Evolutionary conservation across 2,888 invertebrate genomes (phyloP).

Genomic region (Pegoplata infirma): DNA sequence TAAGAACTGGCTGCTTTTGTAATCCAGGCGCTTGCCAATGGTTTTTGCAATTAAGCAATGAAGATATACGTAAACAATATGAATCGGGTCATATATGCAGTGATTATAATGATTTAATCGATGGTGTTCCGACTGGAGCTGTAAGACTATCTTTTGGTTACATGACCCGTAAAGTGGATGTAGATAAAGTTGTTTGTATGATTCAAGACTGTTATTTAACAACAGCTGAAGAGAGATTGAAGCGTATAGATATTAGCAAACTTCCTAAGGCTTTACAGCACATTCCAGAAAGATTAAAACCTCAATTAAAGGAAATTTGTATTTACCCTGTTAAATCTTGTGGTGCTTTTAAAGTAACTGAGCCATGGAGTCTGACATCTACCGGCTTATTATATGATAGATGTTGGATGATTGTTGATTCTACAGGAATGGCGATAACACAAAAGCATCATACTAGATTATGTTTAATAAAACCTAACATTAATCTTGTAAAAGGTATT

Average conservation of each 20-base stretch:
- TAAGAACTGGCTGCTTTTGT: slow-evolving; percentile 97
- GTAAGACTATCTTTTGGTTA: slow-evolving; percentile 95
- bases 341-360: slow-evolving; percentile 84
- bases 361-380: slow-evolving; percentile 85
- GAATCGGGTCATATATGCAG: slow-evolving; percentile 95
- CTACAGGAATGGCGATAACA: slow-evolving; percentile 89
- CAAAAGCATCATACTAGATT: slow-evolving; percentile 91
- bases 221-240: slow-evolving; percentile 65
- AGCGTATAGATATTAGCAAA: slow-evolving; percentile 65
- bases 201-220: slow-evolving; percentile 86
- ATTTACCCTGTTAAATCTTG: slow-evolving; percentile 96
- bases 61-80: slow-evolving; percentile 87
- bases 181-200: slow-evolving; percentile 85
- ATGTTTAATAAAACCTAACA: slow-evolving; percentile 86
- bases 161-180: slow-evolving; percentile 87
- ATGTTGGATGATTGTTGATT: slow-evolving; percentile 94
- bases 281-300: slow-evolving; percentile 67
- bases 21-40: slow-evolving; percentile 96
- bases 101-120: slow-evolving; percentile 89
- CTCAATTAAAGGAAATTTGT: slow-evolving; percentile 79
- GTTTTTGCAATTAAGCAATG: slow-evolving; percentile 84
- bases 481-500: slow-evolving; percentile 81
- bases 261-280: slow-evolving; percentile 70
- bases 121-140: slow-evolving; percentile 94
- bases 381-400: slow-evolving; percentile 93